These are phyloP conservation scores for Brachymystax lenok DNA, from an alignment of 2,797 vertebrate species.

Conservation along the genomic window DNA sequence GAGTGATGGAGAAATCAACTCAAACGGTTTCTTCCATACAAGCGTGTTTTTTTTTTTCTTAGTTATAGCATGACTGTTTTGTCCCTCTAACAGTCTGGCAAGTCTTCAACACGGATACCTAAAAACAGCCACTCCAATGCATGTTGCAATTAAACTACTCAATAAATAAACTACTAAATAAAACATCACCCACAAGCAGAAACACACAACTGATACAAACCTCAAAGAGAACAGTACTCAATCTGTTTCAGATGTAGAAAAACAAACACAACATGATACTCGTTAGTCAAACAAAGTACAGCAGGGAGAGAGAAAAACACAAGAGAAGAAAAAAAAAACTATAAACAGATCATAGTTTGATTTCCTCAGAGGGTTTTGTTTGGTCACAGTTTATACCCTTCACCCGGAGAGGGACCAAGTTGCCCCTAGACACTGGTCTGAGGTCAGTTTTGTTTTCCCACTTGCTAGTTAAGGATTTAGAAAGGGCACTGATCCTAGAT, in stretches of 20 bases:
- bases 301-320: neutral
- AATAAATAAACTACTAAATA: constrained; percentile 45
- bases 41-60: too few species aligned
- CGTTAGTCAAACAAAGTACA: constrained; percentile 14
- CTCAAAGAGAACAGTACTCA: constrained; percentile 65
- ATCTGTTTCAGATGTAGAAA: constrained; percentile 63
- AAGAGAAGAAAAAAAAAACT: neutral
- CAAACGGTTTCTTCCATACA: too few species aligned
- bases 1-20: neutral
- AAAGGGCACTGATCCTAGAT: constrained; percentile 46
- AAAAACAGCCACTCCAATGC: constrained; percentile 46
- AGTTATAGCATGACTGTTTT: too few species aligned
- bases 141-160: constrained; percentile 73
- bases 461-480: constrained; percentile 42
- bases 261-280: constrained; percentile 57
- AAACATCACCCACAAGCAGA: constrained; percentile 32
- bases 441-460: constrained; percentile 43
- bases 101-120: constrained; percentile 67
- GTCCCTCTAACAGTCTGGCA: too few species aligned
- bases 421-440: constrained; percentile 30
- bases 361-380: constrained; percentile 4
- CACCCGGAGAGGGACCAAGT: neutral
- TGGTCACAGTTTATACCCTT: neutral
- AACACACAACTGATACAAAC: constrained; percentile 51
- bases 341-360: constrained; percentile 1